phyloP scores from a whole-genome alignment of 2,888 invertebrate species.

The Trachelus troglodyta region DNA sequence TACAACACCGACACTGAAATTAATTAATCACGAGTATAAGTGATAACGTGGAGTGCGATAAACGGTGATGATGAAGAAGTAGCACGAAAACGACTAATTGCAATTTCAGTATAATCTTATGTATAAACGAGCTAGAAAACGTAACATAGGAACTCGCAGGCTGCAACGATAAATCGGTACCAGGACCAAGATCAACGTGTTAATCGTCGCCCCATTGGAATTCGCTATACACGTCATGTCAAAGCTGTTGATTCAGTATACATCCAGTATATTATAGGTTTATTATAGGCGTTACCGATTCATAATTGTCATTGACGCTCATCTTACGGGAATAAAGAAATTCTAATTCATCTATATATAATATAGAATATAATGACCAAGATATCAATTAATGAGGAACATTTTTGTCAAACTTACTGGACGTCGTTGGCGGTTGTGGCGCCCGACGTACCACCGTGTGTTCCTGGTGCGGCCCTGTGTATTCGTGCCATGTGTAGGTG shows the following conservation, averaged over 20 bases:
- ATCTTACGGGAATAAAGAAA: background rate
- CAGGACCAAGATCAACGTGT: background rate
- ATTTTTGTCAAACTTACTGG: slow-evolving; percentile 52
- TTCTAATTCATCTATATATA: background rate
- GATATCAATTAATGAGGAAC: background rate
- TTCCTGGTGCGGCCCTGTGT: slow-evolving; percentile 74
- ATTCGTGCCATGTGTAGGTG: slow-evolving; percentile 95
- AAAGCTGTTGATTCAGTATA: background rate
- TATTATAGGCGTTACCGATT: background rate
- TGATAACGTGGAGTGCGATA: background rate
- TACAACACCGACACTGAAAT: slow-evolving; percentile 39
- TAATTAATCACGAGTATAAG: slow-evolving; percentile 2
- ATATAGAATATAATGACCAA: background rate
- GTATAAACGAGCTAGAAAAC: background rate
- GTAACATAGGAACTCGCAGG: background rate
- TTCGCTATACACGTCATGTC: background rate
- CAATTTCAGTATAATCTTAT: background rate
- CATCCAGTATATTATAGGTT: background rate
- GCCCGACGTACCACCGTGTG: slow-evolving; percentile 80
- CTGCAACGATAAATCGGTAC: background rate
- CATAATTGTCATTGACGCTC: background rate
- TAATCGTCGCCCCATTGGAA: background rate
- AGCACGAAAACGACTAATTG: slow-evolving; percentile 5
- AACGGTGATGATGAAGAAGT: slow-evolving; percentile 4
- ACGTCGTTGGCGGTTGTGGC: slow-evolving; percentile 66